Percentiles rank a stretch among this genome's conserved stretches.
Conservation (phyloP, 1,140 invertebrate species). For the Druon quercuslanigerum region DNA sequence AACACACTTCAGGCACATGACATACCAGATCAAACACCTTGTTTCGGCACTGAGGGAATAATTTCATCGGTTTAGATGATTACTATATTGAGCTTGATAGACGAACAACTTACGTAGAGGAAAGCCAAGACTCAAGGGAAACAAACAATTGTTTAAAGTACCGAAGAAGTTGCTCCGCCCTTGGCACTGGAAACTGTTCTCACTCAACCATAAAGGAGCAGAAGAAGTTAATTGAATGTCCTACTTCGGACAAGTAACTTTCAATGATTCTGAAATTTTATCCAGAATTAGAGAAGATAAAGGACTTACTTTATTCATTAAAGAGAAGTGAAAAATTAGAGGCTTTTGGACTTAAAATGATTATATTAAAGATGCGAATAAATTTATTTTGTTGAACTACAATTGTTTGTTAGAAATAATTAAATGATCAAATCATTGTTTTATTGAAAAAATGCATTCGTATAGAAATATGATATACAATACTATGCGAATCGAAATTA, state of each 20-base stretch:
- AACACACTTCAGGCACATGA: not conserved
- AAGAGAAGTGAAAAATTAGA: not conserved
- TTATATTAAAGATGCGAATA: no score
- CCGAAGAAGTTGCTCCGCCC: not conserved
- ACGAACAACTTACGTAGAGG: not conserved
- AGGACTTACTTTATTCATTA: not conserved
- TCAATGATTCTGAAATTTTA: slow-evolving; percentile 21
- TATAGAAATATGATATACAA: no score
- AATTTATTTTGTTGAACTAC: no score
- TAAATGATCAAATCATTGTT: no score
- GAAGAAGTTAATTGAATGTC: slow-evolving; percentile 24
- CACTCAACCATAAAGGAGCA: slow-evolving; percentile 12
- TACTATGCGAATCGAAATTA: no score
- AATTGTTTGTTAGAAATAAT: no score
- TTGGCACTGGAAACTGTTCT: not conserved
- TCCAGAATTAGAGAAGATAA: slow-evolving; percentile 3
- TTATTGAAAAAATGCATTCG: no score
- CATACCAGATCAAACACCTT: not conserved
- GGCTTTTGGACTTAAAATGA: no score
- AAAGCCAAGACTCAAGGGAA: slow-evolving; percentile 5
- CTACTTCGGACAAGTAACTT: slow-evolving; percentile 17
- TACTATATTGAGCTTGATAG: slow-evolving; percentile 3
- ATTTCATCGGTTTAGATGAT: not conserved
- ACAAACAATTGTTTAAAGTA: slow-evolving; percentile 30
- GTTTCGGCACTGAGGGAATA: not conserved